Percentiles rank a stretch among this genome's conserved stretches.
These are phyloP conservation scores for Bradysia coprophila DNA, from an alignment of 1,140 invertebrate genomes.

Conservation along the genomic window DNA sequence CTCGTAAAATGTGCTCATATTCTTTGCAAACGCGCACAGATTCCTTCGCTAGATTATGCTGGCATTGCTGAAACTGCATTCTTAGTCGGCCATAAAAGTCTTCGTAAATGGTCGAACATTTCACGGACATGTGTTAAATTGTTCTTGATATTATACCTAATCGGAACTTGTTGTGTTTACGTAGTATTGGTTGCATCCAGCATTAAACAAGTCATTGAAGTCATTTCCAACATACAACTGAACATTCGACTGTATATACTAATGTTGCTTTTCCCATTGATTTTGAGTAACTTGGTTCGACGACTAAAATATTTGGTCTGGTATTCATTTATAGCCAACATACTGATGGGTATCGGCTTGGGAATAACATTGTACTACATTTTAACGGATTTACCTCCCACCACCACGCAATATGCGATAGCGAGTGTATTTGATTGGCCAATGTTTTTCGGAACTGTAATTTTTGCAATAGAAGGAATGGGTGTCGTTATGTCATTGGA, in stretches of 20 bases:
- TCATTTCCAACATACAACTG: constrained; percentile 28
- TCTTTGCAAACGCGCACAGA: constrained; percentile 45
- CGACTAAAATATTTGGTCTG: constrained; percentile 73
- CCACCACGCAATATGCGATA: constrained; percentile 31
- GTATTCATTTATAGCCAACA: constrained; percentile 75
- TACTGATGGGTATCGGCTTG: constrained; percentile 53
- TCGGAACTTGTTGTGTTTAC: constrained; percentile 98
- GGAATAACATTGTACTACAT: constrained; percentile 74
- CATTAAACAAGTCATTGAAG: constrained; percentile 56
- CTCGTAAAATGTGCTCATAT: constrained; percentile 59
- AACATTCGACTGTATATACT: constrained; percentile 39
- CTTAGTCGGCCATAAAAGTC: constrained; percentile 44
- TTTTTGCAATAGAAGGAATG: constrained; percentile 80
- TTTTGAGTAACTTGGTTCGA: constrained; percentile 56
- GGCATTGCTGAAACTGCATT: constrained; percentile 72
- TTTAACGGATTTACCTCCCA: constrained; percentile 48
- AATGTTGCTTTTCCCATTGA: constrained; percentile 49
- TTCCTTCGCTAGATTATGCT: constrained; percentile 59
- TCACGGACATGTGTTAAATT: constrained; percentile 64
- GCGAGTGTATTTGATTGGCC: constrained; percentile 42
- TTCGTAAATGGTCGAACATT: constrained; percentile 53
- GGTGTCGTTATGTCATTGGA: constrained; percentile 84
- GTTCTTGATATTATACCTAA: constrained; percentile 82
- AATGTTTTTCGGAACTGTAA: constrained; percentile 78
- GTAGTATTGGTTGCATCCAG: constrained; percentile 86